Percentiles rank a stretch among this genome's conserved stretches.
Conservation (phyloP, 2,888 invertebrate species). For the Eilema griseolum region DNA sequence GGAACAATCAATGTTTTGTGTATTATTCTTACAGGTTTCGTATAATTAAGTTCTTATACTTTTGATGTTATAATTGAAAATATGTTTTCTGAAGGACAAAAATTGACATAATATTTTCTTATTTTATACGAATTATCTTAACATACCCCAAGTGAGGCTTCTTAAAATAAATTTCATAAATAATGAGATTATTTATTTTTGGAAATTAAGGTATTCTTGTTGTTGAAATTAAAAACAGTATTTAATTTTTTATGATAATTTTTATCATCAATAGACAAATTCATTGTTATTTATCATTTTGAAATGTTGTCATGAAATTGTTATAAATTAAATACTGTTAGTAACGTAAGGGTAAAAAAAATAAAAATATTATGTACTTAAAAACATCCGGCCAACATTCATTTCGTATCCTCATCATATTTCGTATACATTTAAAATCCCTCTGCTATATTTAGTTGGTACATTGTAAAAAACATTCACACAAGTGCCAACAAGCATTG, state of each 20-base stretch:
- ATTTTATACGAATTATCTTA: neutral
- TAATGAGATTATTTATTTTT: neutral
- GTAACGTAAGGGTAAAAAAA: neutral
- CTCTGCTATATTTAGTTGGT: neutral
- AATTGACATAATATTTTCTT: neutral
- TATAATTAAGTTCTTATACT: neutral
- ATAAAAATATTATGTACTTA: conserved; percentile 18
- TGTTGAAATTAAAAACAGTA: neutral
- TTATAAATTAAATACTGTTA: neutral
- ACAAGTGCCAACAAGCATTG: neutral
- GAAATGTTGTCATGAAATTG: neutral
- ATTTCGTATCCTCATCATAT: neutral
- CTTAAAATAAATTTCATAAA: too few species aligned
- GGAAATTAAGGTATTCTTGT: neutral
- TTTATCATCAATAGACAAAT: neutral
- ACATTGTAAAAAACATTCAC: neutral
- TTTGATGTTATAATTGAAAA: neutral
- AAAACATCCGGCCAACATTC: conserved; percentile 45
- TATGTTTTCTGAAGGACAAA: neutral
- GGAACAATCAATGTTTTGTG: neutral
- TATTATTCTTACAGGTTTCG: neutral
- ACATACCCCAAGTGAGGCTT: too few species aligned
- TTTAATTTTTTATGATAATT: neutral
- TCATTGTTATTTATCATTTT: neutral
- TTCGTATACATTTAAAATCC: neutral